Base-by-base conservation (phyloP, 2,113 vertebrate species). In the Tetrax tetrax region DNA sequence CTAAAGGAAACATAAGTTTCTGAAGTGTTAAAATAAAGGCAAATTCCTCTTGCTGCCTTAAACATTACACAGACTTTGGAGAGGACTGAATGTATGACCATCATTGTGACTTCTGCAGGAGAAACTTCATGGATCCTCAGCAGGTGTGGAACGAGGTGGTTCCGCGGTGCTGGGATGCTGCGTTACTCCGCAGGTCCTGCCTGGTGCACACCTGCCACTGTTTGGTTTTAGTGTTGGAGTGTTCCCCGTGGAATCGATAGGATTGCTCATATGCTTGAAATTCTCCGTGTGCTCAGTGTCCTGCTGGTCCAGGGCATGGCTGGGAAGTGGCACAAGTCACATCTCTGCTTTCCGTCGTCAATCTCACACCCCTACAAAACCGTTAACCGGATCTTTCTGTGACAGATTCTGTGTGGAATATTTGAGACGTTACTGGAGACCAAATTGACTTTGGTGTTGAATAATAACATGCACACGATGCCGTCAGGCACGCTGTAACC, bases 1-100 rank as follows among this genome's bases (percentile, higher is more conserved):
- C 86, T 94, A 80, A 84, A 72, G 90, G 50, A 76, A 93, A 72
- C 78, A 21, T 17, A 45, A 5, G 29, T 83, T 97, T 94, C 87
- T 68, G 75, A 87, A 80, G 84, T 63, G 82, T 83, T 88, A 65
- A 91, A 81, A 92, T 77, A 93, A 91, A 97, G 96, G 96, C 82
- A 89, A 94, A 82, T 70, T 94, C 95, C 69, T 89, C 81, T 89
- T 23, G 17, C 77, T 95, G 94, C 94, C 96, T 96, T 96, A 94
- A 96, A 90, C 70, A 43, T 92, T 57, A 37, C 91, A 69, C 50
- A 90, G 79, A 85, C 85, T 74, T 83, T 48, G 47, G 70, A 93
- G 80, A 89, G 86, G 65, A 78, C 60, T 90, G 80, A 90, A 95
- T 90, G 90, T 91, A 71, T 79, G 75, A 71, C 86, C 83, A 60